Base-by-base conservation (phyloP, 2,797 vertebrate species). In the Simalia tracyae region DNA sequence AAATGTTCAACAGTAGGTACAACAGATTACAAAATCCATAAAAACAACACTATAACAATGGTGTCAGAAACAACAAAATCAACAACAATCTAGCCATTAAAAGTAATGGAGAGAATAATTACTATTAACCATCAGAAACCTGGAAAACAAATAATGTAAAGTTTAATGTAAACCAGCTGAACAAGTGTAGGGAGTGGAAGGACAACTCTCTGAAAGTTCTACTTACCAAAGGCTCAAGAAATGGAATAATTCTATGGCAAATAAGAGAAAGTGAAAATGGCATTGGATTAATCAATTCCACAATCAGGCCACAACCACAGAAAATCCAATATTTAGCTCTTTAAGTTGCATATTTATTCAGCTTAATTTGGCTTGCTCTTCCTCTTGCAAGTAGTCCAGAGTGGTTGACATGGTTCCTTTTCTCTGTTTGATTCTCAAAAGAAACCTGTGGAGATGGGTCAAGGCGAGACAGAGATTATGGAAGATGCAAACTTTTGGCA, bases 61-160 rank as follows among this genome's bases (percentile, higher is more conserved):
- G n/a, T 72, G n/a, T 72, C n/a, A 28, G 22, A 56, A 81, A 54
- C 56, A 89, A 81, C 56, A 28, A 60, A 60, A 60, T 60, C 36
- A 90, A 90, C 12, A 26, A 61, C 68, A 84, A 84, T 84, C 89
- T 61, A 90, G 50, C 57, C 36, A 19, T 84, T 90, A 72, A 90
- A 46, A 84, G 24, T 31, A 0, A 60, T 76, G 26, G 26, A 84
- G 36, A 81, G 36, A 50, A 84, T 42, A 61, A 61, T 84, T 90
- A 28, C 42, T 61, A 90, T 8, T 84, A 60, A 61, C 26, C 31
- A n/a, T 10, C 72, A 61, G 76, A 17, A 84, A 59, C 61, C 89
- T 84, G 56, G 31, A 59, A 61, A 59, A 61, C 89, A 61, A 90
- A 61, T 10, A 81, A 46, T 46, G 11, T 31, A 17, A 15, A 28